phyloP scores from a whole-genome alignment of 2,888 invertebrate genomes.

The Phyllotreta cruciferae region DNA sequence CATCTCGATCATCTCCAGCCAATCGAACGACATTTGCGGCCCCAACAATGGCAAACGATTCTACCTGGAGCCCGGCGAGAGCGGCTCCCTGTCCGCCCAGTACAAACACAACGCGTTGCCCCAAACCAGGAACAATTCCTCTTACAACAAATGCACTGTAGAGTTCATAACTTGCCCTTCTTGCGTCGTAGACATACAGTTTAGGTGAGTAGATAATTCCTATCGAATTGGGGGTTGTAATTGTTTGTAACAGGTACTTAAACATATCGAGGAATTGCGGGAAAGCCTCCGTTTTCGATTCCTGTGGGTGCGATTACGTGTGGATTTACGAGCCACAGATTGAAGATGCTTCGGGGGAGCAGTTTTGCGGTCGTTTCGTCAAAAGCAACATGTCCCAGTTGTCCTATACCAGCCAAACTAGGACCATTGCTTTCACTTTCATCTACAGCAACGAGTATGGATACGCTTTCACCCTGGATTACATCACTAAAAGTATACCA shows the following conservation, averaged over 20 bases:
- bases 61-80: conserved; percentile 58
- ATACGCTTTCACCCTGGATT: conserved; percentile 70
- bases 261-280: conserved; percentile 55
- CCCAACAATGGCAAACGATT: conserved; percentile 44
- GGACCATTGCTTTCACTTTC: conserved; percentile 66
- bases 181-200: conserved; percentile 67
- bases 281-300: conserved; percentile 46
- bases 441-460: conserved; percentile 66
- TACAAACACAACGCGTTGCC: conserved; percentile 45
- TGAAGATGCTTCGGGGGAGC: conserved; percentile 66
- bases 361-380: conserved; percentile 65
- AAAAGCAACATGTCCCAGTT: conserved; percentile 51
- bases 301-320: conserved; percentile 67
- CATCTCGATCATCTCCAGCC: conserved; percentile 19
- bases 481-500: conserved; percentile 68
- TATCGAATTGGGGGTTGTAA: neutral
- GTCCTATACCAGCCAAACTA: conserved; percentile 67
- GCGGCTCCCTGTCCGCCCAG: conserved; percentile 55
- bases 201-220: conserved; percentile 56
- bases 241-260: conserved; percentile 54
- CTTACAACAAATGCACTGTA: conserved; percentile 64
- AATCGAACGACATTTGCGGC: conserved; percentile 43
- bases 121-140: conserved; percentile 38
- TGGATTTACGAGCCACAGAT: conserved; percentile 72
- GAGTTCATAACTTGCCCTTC: conserved; percentile 76